Evolutionary conservation across 1,140 invertebrate species (phyloP), one percentile per base, ranked within the genome.

Genomic region (Centruroides vittatus): DNA sequence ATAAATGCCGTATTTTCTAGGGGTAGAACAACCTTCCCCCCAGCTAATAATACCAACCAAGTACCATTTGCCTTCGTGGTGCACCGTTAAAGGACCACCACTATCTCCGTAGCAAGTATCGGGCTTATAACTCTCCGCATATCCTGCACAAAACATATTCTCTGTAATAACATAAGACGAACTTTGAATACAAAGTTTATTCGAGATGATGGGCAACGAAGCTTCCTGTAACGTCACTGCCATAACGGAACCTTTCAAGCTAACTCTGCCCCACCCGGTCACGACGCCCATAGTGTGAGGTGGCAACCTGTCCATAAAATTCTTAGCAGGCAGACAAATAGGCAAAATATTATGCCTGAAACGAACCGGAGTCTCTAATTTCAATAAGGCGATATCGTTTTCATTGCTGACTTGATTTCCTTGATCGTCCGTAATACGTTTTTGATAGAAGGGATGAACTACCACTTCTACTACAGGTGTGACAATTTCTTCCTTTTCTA

Each of bases 1-100:
- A 57, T 73, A 73, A 57, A 72, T 68, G 13, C 71, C 71, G 64
- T 67, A 73, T 56, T 70, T 71, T 11, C 62, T 66, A 3, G 66
- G 60, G 5, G 57, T 63, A 12, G 67, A 69, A 57, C 71, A 73
- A 3, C 71, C 71, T 62, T 73, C 71, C 47, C 92, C 93, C 92
- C 93, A 97, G 61, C 87, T 91, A 66, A 95, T 93, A 67, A 96
- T 91, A 3, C 93, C 93, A 1, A 87, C 89, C 41, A 96, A 75
- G 77, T 93, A 93, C 75, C 89, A 97, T 54, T 83, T 81, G 4
- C 86, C 86, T 68, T 84, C 84, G 0, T 88, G 87, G 70, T 84
- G 83, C 3, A 93, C 86, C 77, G 92, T 84, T 41, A 95, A 76
- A 9, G 92, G 92, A 50, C 91, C 91, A 35, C 93, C 92, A 0